Conservation (phyloP, 2,113 vertebrate species). For the Labeo catla region DNA sequence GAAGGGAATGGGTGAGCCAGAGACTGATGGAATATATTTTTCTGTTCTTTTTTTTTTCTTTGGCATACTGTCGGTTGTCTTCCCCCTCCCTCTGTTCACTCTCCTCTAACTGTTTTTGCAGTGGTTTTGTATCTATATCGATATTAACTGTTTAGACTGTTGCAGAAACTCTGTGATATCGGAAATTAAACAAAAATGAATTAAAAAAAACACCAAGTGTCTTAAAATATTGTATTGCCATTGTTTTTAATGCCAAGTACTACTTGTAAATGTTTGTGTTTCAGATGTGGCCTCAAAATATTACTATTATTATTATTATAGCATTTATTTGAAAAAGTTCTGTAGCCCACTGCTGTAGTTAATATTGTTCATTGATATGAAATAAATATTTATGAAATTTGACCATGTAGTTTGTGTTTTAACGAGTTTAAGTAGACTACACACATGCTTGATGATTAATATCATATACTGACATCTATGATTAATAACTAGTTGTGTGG, state of each 20-base stretch:
- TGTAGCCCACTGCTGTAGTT: constrained; percentile 86
- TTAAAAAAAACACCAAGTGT: constrained; percentile 86
- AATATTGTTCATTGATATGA: constrained; percentile 84
- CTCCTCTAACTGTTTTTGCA: constrained; percentile 57
- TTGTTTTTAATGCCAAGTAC: constrained; percentile 90
- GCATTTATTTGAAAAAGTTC: constrained; percentile 82
- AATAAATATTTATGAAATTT: constrained; percentile 91
- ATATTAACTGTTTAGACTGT: constrained; percentile 85
- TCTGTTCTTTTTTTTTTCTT: constrained; percentile 52
- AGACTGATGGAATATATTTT: constrained; percentile 62
- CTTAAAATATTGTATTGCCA: constrained; percentile 90
- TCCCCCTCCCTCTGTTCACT: constrained; percentile 63
- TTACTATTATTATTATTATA: constrained; percentile 72
- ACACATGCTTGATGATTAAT: not conserved
- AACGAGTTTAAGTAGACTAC: not conserved
- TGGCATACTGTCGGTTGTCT: constrained; percentile 62
- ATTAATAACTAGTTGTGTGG: not conserved
- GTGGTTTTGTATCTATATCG: constrained; percentile 78
- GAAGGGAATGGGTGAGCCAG: constrained; percentile 58
- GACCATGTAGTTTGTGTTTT: constrained; percentile 39
- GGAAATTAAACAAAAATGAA: constrained; percentile 70
- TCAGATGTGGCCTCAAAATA: constrained; percentile 85
- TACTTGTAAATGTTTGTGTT: constrained; percentile 87
- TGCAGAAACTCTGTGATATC: constrained; percentile 83
- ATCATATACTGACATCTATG: not conserved